Evolutionary conservation across 1,140 invertebrate species (phyloP).

Genomic region (Acromyrmex heyeri): DNA sequence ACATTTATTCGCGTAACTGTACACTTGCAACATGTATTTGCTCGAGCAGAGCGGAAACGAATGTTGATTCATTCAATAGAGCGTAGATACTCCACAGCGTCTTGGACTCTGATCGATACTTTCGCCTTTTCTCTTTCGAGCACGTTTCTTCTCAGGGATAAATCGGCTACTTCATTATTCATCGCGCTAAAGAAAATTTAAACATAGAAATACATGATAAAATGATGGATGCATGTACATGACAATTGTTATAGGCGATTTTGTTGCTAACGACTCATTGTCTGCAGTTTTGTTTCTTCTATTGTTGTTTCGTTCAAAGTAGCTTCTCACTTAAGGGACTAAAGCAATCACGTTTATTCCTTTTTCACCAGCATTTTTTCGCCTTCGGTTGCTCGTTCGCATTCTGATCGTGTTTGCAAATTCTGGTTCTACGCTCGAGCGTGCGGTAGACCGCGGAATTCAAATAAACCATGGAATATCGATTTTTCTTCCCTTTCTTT

Average conservation of each 20-base stretch:
- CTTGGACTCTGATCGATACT: slow-evolving; percentile 64
- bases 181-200: slow-evolving; percentile 10
- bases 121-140: slow-evolving; percentile 50
- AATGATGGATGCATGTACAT: neutral
- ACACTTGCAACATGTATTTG: slow-evolving; percentile 57
- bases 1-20: slow-evolving; percentile 46
- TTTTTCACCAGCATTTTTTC: slow-evolving; percentile 55
- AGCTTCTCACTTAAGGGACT: slow-evolving; percentile 11
- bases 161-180: slow-evolving; percentile 46
- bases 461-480: slow-evolving; percentile 71
- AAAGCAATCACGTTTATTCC: slow-evolving; percentile 33
- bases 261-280: neutral
- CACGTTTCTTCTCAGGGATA: neutral
- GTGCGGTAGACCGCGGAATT: slow-evolving; percentile 67
- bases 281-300: neutral
- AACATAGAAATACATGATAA: neutral
- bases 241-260: neutral
- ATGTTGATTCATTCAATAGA: slow-evolving; percentile 75
- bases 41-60: slow-evolving; percentile 61
- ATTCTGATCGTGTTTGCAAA: slow-evolving; percentile 70
- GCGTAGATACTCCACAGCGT: slow-evolving; percentile 36
- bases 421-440: slow-evolving; percentile 62
- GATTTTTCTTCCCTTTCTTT: slow-evolving; percentile 56
- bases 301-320: slow-evolving; percentile 41
- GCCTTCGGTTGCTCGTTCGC: slow-evolving; percentile 51